Evolutionary conservation across 2,797 vertebrate genomes (phyloP), one percentile per base, ranked within the genome.

Genomic region (Neosilurus mollespiculum): DNA sequence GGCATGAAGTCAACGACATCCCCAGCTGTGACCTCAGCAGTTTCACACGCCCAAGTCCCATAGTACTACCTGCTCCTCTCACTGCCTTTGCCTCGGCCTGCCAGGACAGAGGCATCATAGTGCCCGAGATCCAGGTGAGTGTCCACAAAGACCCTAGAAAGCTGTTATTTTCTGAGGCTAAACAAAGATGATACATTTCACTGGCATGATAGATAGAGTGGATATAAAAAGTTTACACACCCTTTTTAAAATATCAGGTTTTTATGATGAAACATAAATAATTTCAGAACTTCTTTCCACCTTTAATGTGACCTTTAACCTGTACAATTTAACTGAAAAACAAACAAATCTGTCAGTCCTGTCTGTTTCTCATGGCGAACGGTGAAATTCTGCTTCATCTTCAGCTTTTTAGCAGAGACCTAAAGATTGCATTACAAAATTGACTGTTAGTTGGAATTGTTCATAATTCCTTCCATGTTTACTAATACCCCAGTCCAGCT

Each of bases 1-100:
- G 98, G 53, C 98, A 99, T 0, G 98, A 99, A 90, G 98, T 98
- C 90, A 99, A 99, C 0, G 98, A 99, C 90, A 99, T 99, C 85
- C 97, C 98, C 9, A 98, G 98, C 94, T 99, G 98, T 66, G 98
- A 99, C 92, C 95, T 99, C 87, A 98, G 98, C 93, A 97, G 94
- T 93, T 99, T 99, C 0, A 93, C 95, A 87, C 92, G 97, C 56
- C 98, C 98, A 69, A 95, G 95, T 87, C 98, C 98, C 0, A 86
- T 96, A 9, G 95, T 99, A 61, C 94, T 96, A 0, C 98, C 98
- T 0, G 97, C 98, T 0, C 96, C 98, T 0, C 94, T 99, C 87
- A 98, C 98, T 0, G 95, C 97, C 4, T 99, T 99, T 0, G 97
- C 97, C 0, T 96, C 96, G 56, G 95, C 96, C 89, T 99, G 98